Base-by-base conservation (phyloP, 2,113 vertebrate genomes). In the Oryctolagus cuniculus region DNA sequence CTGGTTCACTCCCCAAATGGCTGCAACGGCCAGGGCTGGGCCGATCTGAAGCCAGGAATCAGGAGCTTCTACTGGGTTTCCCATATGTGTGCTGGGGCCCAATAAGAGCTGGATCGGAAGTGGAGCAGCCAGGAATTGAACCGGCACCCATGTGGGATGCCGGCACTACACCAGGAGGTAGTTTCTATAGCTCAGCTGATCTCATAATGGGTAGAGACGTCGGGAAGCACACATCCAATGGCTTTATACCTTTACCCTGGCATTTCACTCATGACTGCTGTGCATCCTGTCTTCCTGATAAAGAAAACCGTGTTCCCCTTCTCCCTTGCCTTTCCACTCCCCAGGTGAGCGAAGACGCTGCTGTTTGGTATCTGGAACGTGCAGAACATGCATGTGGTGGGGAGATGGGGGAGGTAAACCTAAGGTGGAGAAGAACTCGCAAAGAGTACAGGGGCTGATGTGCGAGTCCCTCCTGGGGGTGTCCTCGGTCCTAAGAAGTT, bases 211-310 rank as follows among this genome's bases (percentile, higher is more conserved):
- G 66, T 29, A 93, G 58, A 79, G 72, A 67, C 73, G 77, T 5
- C 69, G 67, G 11, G 73, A 66, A 69, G 86, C 67, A 69, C 58
- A 10, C 29, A 25, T 27, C n/a, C 58, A 80, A 16, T 12, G 67
- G 19, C n/a, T 84, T 82, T 69, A 72, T 73, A n/a, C 85, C 19
- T 81, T 66, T 87, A 81, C 16, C n/a, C 6, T 36, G 27, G 88
- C 1, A 1, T 80, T 95, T 96, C 44, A 6, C 24, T 87, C 51
- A 6, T n/a, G 5, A 31, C 73, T 90, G 92, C 8, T 38, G 24
- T 44, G 36, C 78, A 31, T 63, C 51, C 61, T 90, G 34, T 93
- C 95, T 89, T 94, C 44, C 63, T 53, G 78, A 44, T 89, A 66
- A 69, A 29, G 17, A 91, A 82, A 79, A 75, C 8, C 74, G 15